Conservation (phyloP, 2,797 vertebrate genomes). For the Naso thynnoides region DNA sequence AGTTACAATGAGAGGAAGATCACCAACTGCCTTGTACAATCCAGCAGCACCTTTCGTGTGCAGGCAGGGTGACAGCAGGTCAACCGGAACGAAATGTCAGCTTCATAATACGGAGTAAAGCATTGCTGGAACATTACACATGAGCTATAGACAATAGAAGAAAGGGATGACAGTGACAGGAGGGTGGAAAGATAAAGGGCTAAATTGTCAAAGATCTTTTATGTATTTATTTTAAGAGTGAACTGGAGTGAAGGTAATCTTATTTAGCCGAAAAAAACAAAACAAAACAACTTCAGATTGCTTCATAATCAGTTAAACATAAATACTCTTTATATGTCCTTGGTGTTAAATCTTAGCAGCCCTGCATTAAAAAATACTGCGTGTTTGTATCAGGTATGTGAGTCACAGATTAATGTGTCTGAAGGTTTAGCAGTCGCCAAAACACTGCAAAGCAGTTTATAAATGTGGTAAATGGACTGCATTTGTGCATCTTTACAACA, state of each 20-base stretch:
- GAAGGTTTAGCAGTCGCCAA: background rate
- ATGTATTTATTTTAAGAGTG: background rate
- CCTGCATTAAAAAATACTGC: background rate
- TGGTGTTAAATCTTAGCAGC: background rate
- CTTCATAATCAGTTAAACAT: background rate
- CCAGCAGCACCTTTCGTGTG: slow-evolving; percentile 27
- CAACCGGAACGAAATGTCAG: slow-evolving; percentile 60
- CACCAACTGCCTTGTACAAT: slow-evolving; percentile 27
- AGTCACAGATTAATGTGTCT: background rate
- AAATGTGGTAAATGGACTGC: too few species aligned
- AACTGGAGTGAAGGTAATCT: background rate
- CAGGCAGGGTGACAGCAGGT: slow-evolving; percentile 49
- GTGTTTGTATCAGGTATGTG: slow-evolving; percentile 3
- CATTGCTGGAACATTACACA: slow-evolving; percentile 32
- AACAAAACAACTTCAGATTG: background rate
- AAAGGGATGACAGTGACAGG: background rate
- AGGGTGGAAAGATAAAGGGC: background rate
- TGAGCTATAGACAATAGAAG: slow-evolving; percentile 28
- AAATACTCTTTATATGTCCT: background rate
- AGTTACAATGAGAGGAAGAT: slow-evolving; percentile 34
- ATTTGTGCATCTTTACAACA: too few species aligned
- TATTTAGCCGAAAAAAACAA: background rate
- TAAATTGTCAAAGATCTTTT: background rate
- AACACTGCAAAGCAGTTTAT: background rate
- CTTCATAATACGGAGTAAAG: slow-evolving; percentile 66